Percentiles rank a stretch among this genome's conserved stretches.
Conservation (phyloP, 2,113 vertebrate species). For the Seriola dumerili region DNA sequence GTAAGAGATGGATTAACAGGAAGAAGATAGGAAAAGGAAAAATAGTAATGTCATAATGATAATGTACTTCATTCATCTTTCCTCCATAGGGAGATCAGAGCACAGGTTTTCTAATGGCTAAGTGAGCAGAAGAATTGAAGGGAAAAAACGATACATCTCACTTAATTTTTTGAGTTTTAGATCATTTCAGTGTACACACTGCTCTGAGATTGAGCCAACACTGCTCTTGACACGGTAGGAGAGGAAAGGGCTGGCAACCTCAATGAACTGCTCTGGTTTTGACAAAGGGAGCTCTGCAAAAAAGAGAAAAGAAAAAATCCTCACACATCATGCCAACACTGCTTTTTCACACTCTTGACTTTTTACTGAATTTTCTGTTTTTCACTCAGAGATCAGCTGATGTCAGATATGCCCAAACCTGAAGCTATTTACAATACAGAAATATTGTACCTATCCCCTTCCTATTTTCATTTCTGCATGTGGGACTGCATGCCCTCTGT, state of each 20-base stretch:
- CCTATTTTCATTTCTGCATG: slow-evolving; percentile 52
- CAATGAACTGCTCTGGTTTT: slow-evolving; percentile 78
- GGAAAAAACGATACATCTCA: background rate
- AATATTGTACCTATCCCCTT: slow-evolving; percentile 42
- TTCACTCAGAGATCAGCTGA: slow-evolving; percentile 64
- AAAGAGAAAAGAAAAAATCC: slow-evolving; percentile 18
- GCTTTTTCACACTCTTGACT: slow-evolving; percentile 35
- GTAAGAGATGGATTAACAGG: background rate
- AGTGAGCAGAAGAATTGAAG: background rate
- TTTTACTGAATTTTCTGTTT: slow-evolving; percentile 49
- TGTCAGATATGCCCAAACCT: slow-evolving; percentile 56
- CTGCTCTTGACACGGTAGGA: slow-evolving; percentile 51
- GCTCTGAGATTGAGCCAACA: slow-evolving; percentile 23
- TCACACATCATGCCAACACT: slow-evolving; percentile 38
- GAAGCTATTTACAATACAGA: slow-evolving; percentile 67
- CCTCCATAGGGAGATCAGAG: slow-evolving; percentile 19
- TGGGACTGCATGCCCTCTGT: slow-evolving; percentile 41
- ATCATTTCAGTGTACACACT: slow-evolving; percentile 64
- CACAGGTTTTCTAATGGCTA: background rate
- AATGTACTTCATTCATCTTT: background rate
- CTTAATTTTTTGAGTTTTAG: slow-evolving; percentile 10
- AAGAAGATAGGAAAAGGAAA: background rate
- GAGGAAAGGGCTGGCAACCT: slow-evolving; percentile 81
- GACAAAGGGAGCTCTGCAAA: slow-evolving; percentile 70
- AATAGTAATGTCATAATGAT: slow-evolving; percentile 1